phyloP scores from a whole-genome alignment of 2,113 vertebrate genomes.

The Pongo abelii region DNA sequence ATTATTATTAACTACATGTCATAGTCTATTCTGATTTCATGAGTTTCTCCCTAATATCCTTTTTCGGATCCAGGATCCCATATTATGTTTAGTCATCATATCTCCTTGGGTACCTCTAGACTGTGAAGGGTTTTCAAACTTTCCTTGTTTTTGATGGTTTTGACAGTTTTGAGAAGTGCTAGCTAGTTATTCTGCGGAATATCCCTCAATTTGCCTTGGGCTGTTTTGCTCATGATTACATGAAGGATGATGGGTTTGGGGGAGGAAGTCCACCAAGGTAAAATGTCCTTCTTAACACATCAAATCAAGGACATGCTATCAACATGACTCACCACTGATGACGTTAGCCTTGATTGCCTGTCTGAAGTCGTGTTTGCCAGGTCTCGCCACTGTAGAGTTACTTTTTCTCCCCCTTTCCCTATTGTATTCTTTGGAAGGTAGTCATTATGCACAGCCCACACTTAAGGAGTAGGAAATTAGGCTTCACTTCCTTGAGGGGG shows the following conservation, averaged over 20 bases:
- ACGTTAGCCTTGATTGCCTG: background rate
- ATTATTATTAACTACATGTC: background rate
- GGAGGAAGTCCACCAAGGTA: background rate
- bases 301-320: background rate
- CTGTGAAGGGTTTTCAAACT: background rate
- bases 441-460: background rate
- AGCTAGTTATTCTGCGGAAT: background rate
- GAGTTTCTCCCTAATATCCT: background rate
- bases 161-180: background rate
- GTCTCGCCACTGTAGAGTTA: background rate
- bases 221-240: background rate
- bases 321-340: background rate
- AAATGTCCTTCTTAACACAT: background rate
- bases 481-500: background rate
- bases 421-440: background rate
- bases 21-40: background rate
- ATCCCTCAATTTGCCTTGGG: background rate
- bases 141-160: background rate
- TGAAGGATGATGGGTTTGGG: background rate
- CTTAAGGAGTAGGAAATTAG: background rate
- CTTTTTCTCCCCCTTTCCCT: background rate
- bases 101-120: background rate
- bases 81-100: background rate
- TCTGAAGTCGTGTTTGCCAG: fast-evolving
- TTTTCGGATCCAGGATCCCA: background rate